Evolutionary conservation across 2,797 vertebrate genomes (phyloP).

Genomic region (Moxostoma hubbsi): DNA sequence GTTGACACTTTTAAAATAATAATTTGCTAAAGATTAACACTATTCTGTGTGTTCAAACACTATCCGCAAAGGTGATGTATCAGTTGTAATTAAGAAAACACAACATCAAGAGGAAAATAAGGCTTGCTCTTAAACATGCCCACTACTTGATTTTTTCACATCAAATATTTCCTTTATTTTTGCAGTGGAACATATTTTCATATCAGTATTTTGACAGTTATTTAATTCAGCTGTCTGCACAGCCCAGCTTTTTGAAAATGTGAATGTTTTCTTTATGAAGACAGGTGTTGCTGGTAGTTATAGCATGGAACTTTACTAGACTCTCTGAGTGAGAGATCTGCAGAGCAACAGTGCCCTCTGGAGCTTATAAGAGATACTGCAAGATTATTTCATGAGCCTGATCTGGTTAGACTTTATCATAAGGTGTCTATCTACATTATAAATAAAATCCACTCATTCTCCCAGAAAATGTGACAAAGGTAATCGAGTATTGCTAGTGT

Average conservation of each 20-base stretch:
- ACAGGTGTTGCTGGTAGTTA: constrained; percentile 56
- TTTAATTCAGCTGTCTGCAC: constrained; percentile 52
- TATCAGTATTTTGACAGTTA: constrained; percentile 50
- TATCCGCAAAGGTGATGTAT: neutral
- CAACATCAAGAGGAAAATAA: constrained; percentile 28
- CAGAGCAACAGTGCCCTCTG: constrained; percentile 73
- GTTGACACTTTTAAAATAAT: neutral
- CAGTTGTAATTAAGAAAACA: constrained; percentile 24
- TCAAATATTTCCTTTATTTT: constrained; percentile 34
- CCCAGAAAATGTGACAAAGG: too few species aligned
- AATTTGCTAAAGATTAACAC: neutral
- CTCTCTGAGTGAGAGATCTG: constrained; percentile 5
- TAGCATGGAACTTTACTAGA: constrained; percentile 8
- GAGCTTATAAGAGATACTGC: constrained; percentile 49
- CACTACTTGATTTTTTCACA: neutral
- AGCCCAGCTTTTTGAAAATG: constrained; percentile 40
- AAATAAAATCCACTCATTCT: constrained; percentile 11
- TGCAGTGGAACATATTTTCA: constrained; percentile 33
- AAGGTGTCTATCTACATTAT: neutral
- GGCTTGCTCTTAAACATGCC: constrained; percentile 17
- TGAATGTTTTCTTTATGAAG: constrained; percentile 55
- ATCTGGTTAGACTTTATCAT: neutral
- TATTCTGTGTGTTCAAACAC: constrained; percentile 9
- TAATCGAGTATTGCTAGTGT: too few species aligned
- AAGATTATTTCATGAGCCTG: neutral